phyloP scores from a whole-genome alignment of 2,797 vertebrate species.

The Scarus forsteni region DNA sequence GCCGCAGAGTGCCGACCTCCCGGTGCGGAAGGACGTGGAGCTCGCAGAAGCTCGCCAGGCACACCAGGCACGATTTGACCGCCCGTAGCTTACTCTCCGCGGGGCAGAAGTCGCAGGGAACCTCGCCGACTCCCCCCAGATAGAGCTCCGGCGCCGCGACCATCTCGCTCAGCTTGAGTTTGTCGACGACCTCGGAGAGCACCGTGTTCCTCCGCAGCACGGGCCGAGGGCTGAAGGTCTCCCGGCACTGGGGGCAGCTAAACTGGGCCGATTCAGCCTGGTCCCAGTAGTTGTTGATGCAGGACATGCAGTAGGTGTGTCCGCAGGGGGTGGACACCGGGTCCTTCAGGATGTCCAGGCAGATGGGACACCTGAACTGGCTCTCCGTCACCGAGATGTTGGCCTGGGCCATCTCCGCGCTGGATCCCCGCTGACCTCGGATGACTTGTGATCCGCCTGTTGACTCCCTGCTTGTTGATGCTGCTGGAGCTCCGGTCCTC shows the following conservation, averaged over 20 bases:
- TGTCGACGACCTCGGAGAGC: slow-evolving; percentile 81
- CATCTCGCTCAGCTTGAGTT: slow-evolving; percentile 62
- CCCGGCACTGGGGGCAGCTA: slow-evolving; percentile 84
- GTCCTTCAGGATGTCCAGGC: slow-evolving; percentile 81
- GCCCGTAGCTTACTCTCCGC: slow-evolving; percentile 89
- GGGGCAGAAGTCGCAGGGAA: slow-evolving; percentile 91
- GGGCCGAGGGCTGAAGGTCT: slow-evolving; percentile 81
- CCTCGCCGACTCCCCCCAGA: slow-evolving; percentile 80
- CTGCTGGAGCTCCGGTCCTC: neutral
- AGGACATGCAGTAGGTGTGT: slow-evolving; percentile 88
- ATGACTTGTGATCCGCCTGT: neutral
- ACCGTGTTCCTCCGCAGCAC: slow-evolving; percentile 81
- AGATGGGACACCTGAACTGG: slow-evolving; percentile 85
- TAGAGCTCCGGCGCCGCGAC: slow-evolving; percentile 45
- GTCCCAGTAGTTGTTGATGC: slow-evolving; percentile 85
- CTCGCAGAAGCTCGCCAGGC: slow-evolving; percentile 93
- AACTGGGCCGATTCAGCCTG: slow-evolving; percentile 52
- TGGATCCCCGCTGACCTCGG: neutral
- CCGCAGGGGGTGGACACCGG: slow-evolving; percentile 86
- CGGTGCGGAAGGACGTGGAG: slow-evolving; percentile 90
- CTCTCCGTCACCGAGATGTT: slow-evolving; percentile 81
- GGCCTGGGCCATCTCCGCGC: slow-evolving; percentile 70
- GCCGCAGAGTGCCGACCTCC: slow-evolving; percentile 89
- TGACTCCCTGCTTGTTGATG: neutral
- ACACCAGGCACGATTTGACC: slow-evolving; percentile 91